A percentile compares a stretch with the other conserved stretches of the same genome.
Evolutionary conservation across 2,113 vertebrate genomes (phyloP).

Genomic region (Anoplopoma fimbria): DNA sequence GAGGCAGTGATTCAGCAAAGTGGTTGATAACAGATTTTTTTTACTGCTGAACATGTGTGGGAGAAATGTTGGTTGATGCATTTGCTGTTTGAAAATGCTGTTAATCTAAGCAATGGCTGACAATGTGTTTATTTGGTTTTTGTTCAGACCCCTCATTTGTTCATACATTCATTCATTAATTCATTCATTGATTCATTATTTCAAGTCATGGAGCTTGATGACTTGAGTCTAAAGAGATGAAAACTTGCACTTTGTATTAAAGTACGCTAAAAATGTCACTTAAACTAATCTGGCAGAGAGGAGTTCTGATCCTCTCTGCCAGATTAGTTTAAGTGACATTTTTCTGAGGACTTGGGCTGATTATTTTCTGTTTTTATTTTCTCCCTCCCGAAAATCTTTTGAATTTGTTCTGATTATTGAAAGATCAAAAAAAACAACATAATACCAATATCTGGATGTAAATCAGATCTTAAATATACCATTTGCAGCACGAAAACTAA

Average conservation of each 20-base stretch:
- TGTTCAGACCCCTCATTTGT: constrained; percentile 30
- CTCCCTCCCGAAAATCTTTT: neutral
- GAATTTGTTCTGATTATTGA: neutral
- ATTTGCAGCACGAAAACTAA: neutral
- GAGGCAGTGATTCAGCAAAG: constrained; percentile 42
- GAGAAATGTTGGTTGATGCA: constrained; percentile 33
- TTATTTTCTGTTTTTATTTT: neutral
- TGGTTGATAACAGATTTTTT: constrained; percentile 41
- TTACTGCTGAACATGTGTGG: constrained; percentile 43
- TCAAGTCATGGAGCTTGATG: constrained; percentile 17
- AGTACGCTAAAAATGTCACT: neutral
- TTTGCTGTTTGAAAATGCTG: constrained; percentile 44
- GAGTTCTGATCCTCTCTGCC: neutral
- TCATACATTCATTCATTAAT: constrained; percentile 15
- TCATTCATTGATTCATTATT: neutral
- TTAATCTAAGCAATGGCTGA: constrained; percentile 50
- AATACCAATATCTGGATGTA: neutral
- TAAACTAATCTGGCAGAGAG: too few species aligned
- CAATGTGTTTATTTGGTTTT: constrained; percentile 23
- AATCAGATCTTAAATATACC: constrained; percentile 20
- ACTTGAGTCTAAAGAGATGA: constrained; percentile 1
- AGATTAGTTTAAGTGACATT: constrained; percentile 6
- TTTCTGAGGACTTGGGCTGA: constrained; percentile 5
- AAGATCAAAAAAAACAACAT: neutral
- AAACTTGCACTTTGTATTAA: constrained; percentile 21